Evolutionary conservation across 1,140 invertebrate species (phyloP).

Genomic region (Philaenus spumarius): DNA sequence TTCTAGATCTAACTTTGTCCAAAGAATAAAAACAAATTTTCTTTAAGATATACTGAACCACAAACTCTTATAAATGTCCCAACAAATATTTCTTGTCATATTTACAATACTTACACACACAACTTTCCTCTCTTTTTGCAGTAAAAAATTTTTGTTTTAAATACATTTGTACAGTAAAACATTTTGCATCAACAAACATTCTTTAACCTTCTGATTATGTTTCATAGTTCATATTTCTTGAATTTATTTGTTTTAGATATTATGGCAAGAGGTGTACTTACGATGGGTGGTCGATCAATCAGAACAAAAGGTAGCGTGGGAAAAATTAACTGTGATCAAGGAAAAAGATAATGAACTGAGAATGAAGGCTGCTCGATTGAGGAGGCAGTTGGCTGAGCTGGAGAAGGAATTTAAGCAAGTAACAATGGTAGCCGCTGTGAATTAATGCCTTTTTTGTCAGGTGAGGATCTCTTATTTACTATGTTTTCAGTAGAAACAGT

Average conservation of each 20-base stretch:
- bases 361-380: constrained; percentile 46
- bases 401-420: constrained; percentile 34
- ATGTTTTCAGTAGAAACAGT: too few relatives aligned
- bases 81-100: not conserved
- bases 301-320: constrained; percentile 42
- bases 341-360: constrained; percentile 52
- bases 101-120: not conserved
- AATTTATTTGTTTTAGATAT: constrained; percentile 38
- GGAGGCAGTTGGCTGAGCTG: constrained; percentile 39
- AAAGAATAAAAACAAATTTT: not conserved
- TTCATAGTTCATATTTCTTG: constrained; percentile 8
- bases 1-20: not conserved
- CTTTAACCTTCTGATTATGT: not conserved
- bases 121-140: not conserved
- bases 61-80: too few relatives aligned
- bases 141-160: not conserved
- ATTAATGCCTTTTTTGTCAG: too few relatives aligned
- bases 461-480: too few relatives aligned
- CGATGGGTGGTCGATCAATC: constrained; percentile 52
- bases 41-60: not conserved
- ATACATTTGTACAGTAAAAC: not conserved
- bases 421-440: constrained; percentile 18
- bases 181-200: too few relatives aligned
- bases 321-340: constrained; percentile 47
- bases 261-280: constrained; percentile 57